Evolutionary conservation across 1,140 invertebrate species (phyloP), one percentile per base, ranked within the genome.

Genomic region (Pararge aegeria): DNA sequence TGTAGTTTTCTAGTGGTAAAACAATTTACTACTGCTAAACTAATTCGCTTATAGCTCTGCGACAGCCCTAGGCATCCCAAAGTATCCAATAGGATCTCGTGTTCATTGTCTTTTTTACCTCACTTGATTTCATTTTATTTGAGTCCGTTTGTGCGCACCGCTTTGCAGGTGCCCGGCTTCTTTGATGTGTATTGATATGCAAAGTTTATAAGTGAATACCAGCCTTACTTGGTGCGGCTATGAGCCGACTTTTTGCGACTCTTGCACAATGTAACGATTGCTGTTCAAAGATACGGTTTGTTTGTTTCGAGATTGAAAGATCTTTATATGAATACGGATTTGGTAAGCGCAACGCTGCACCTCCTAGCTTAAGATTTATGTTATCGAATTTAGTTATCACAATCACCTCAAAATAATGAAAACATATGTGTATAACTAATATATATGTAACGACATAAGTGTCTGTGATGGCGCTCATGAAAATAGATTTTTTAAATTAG

Each of bases 141-240:
- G 37, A 62, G 53, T 66, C 64, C 73, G 75, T 78, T 76, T 82
- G 75, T 71, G 63, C 64, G 24, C 21, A 55, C 72, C 69, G 69
- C 74, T 56, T 71, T 70, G 75, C 70, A 64, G 66, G 66, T 67
- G 64, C 56, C 72, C 73, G 75, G 66, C 62, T 60, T 55, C 79
- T 87, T 83, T 84, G 79, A 85, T 83, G 68, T 76, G 51, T 66
- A 81, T 80, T 80, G 80, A 84, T 84, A 87, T 87, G 81, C 80
- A 83, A 83, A 86, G 68, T 77, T 70, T 74, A 68, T 64, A 63
- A 67, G 63, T 68, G 63, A 64, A 56, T 75, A 72, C 3, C 10
- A 3, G 9, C 30, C 27, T 27, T 27, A 27, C 10, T 27, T n/a
- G n/a, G 24, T 70, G 72, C 4, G 18, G 38, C 16, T 75, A 75